phyloP scores from a whole-genome alignment of 1,140 invertebrate genomes.

The Heliconius himera region DNA sequence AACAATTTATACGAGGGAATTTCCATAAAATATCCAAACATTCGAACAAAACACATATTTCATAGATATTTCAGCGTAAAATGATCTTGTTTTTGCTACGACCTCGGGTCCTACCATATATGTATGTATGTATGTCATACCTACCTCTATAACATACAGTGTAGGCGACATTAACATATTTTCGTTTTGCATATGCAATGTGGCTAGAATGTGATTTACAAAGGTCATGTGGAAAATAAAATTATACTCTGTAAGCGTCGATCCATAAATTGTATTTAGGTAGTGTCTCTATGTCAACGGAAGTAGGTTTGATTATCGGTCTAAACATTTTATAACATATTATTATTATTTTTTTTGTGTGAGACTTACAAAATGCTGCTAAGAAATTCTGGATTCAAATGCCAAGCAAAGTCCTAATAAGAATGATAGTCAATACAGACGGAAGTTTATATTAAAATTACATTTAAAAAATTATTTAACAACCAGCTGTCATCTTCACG shows the following conservation, averaged over 20 bases:
- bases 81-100: slow-evolving; percentile 28
- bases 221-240: slow-evolving; percentile 9
- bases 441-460: too few relatives aligned
- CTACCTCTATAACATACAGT: slow-evolving; percentile 5
- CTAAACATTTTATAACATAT: background rate
- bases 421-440: too few relatives aligned
- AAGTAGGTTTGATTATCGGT: background rate
- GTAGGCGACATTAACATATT: slow-evolving; percentile 30
- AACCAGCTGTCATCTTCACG: too few relatives aligned
- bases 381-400: too few relatives aligned
- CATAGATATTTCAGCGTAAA: slow-evolving; percentile 25
- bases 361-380: too few relatives aligned
- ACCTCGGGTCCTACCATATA: background rate
- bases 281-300: background rate
- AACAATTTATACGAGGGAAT: background rate
- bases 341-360: too few relatives aligned
- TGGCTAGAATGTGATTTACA: slow-evolving; percentile 25
- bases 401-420: too few relatives aligned
- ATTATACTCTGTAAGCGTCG: background rate
- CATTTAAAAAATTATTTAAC: too few relatives aligned
- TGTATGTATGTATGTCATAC: background rate
- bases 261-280: background rate
- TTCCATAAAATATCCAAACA: slow-evolving; percentile 10
- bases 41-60: slow-evolving; percentile 19
- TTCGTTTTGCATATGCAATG: slow-evolving; percentile 38